Evolutionary conservation across 2,888 invertebrate species (phyloP).

Genomic region (Mythimna impura): DNA sequence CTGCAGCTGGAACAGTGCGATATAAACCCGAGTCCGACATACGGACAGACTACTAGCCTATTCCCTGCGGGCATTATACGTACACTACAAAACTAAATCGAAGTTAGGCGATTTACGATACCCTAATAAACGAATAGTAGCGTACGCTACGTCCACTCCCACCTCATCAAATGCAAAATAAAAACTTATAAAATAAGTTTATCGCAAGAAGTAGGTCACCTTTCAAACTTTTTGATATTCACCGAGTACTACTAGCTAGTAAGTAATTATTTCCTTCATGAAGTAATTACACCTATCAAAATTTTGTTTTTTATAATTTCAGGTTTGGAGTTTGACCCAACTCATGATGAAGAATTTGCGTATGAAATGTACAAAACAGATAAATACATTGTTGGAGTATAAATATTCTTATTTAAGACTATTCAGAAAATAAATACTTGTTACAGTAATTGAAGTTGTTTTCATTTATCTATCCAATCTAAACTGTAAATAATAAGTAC

Average conservation of each 20-base stretch:
- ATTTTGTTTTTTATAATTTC: slow-evolving; percentile 64
- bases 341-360: slow-evolving; percentile 95
- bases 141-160: neutral
- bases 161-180: neutral
- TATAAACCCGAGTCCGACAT: neutral
- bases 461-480: neutral
- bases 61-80: neutral
- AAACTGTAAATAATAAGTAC: neutral
- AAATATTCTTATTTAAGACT: slow-evolving; percentile 62
- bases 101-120: neutral
- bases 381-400: slow-evolving; percentile 92
- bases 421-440: slow-evolving; percentile 30
- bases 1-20: neutral
- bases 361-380: slow-evolving; percentile 97
- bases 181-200: too few species aligned
- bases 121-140: neutral
- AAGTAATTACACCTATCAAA: too few species aligned
- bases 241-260: too few species aligned
- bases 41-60: neutral
- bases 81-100: too few species aligned
- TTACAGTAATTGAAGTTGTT: slow-evolving; percentile 2
- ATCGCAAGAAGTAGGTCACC: too few species aligned
- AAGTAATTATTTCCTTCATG: too few species aligned
- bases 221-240: too few species aligned
- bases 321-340: slow-evolving; percentile 94